Conservation (phyloP, 1,140 invertebrate species). For the Drosophila leontia region DNA sequence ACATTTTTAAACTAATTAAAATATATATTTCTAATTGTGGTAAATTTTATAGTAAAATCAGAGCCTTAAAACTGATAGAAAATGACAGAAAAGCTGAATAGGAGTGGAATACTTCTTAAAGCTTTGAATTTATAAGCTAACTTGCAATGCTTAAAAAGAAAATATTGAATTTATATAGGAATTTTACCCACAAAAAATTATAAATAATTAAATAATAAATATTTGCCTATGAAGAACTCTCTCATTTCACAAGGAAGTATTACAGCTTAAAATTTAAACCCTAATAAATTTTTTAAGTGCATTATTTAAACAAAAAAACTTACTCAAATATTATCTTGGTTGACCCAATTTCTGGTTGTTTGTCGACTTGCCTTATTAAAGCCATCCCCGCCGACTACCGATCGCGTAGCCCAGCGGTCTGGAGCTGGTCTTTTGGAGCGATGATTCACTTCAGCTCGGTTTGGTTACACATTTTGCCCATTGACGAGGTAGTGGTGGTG, state of each 20-base stretch:
- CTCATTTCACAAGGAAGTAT: no score
- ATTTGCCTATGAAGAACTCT: no score
- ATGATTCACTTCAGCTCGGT: constrained; percentile 67
- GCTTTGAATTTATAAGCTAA: constrained; percentile 27
- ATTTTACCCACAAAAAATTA: not conserved
- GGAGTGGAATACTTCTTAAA: not conserved
- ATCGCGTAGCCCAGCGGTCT: constrained; percentile 49
- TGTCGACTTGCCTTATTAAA: constrained; percentile 75
- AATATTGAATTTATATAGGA: not conserved
- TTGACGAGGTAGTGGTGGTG: constrained; percentile 20
- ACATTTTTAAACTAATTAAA: no score
- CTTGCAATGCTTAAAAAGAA: not conserved
- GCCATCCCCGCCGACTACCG: constrained; percentile 44
- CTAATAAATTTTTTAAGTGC: constrained; percentile 5
- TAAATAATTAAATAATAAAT: not conserved
- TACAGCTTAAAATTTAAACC: no score
- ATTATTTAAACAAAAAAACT: constrained; percentile 46
- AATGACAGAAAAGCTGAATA: not conserved
- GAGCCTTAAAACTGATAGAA: not conserved
- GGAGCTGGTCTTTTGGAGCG: constrained; percentile 28
- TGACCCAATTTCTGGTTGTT: constrained; percentile 68
- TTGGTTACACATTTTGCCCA: constrained; percentile 64
- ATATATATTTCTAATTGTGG: not conserved
- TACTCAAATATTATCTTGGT: constrained; percentile 71
- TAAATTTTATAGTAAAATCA: not conserved